Evolutionary conservation across 2,113 vertebrate genomes (phyloP).

Genomic region (Tamias sibiricus): DNA sequence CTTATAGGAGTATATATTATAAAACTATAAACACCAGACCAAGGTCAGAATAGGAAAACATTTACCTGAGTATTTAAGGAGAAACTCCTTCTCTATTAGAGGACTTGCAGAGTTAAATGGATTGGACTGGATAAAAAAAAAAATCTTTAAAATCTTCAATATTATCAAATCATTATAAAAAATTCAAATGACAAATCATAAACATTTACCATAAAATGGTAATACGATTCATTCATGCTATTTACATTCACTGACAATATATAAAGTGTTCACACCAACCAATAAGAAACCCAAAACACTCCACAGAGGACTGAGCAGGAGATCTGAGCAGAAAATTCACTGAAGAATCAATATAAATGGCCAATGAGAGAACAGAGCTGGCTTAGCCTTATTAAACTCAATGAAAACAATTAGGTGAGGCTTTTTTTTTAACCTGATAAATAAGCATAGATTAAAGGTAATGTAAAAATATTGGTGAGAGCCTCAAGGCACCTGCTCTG

Average conservation of each 20-base stretch:
- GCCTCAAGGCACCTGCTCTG: neutral
- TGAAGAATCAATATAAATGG: neutral
- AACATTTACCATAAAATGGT: neutral
- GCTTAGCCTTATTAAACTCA: neutral
- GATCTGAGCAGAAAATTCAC: neutral
- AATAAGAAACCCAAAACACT: neutral
- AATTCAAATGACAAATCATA: neutral
- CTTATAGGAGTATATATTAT: slow-evolving; percentile 11
- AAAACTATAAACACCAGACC: neutral
- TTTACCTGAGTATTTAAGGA: slow-evolving; percentile 23
- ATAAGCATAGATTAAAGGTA: neutral
- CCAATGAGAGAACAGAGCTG: neutral
- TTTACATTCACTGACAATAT: neutral
- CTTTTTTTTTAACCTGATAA: neutral
- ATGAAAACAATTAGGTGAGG: neutral
- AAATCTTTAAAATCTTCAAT: neutral
- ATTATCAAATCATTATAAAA: neutral
- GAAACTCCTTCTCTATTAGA: neutral
- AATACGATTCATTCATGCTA: neutral
- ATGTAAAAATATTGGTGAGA: neutral
- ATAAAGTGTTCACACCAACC: neutral
- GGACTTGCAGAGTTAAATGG: neutral
- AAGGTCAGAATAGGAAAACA: slow-evolving; percentile 3
- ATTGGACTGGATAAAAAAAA: neutral
- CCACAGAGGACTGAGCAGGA: neutral